Conservation (phyloP, 2,113 vertebrate genomes). For the Dasyprocta punctata region DNA sequence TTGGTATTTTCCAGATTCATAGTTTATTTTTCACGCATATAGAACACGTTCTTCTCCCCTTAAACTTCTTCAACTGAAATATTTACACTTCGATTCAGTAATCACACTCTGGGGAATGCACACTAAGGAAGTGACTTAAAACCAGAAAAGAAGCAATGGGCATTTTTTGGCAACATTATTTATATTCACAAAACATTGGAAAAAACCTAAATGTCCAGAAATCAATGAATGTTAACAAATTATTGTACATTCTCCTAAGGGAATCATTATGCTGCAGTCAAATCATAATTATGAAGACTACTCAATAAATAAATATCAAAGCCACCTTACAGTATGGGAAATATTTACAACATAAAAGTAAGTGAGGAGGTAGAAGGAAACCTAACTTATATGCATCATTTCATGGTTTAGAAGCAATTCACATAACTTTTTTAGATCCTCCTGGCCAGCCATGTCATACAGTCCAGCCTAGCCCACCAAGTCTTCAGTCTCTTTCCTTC, state of each 20-base stretch:
- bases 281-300: constrained; percentile 56
- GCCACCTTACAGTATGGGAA: constrained; percentile 21
- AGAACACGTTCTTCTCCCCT: constrained; percentile 25
- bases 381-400: neutral
- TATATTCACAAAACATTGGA: constrained; percentile 71
- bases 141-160: constrained; percentile 26
- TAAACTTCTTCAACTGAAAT: constrained; percentile 55
- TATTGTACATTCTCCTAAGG: constrained; percentile 61
- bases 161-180: constrained; percentile 65
- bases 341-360: neutral
- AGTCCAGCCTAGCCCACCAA: neutral
- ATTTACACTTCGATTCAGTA: constrained; percentile 60
- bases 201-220: constrained; percentile 79
- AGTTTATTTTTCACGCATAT: constrained; percentile 46
- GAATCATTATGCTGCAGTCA: constrained; percentile 55
- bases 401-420: neutral
- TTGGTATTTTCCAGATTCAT: constrained; percentile 30
- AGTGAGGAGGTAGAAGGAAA: neutral
- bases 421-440: neutral
- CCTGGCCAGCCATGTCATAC: neutral
- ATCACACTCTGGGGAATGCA: constrained; percentile 65
- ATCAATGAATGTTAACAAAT: constrained; percentile 68
- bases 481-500: neutral
- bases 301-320: constrained; percentile 65
- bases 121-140: constrained; percentile 67